Percentiles rank a stretch among this genome's conserved stretches.
Evolutionary conservation across 2,113 vertebrate species (phyloP).

Genomic region (Collichthys lucidus): DNA sequence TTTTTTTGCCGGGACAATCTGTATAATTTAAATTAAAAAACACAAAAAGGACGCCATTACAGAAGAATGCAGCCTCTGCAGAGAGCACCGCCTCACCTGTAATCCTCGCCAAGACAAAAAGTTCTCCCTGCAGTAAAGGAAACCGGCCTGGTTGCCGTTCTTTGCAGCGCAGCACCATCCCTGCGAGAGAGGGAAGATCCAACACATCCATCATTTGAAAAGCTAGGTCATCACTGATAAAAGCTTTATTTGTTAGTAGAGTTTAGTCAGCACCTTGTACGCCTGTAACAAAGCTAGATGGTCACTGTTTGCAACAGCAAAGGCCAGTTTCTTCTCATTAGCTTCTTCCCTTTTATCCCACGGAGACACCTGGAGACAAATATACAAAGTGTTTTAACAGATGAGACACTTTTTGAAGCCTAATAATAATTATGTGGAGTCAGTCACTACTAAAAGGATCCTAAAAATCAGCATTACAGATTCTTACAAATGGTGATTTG

Average conservation of each 20-base stretch:
- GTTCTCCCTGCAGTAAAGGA: slow-evolving; percentile 92
- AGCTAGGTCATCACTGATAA: no score
- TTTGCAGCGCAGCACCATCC: slow-evolving; percentile 90
- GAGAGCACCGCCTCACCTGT: slow-evolving; percentile 83
- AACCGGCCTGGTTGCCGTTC: slow-evolving; percentile 85
- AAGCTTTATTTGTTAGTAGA: background rate
- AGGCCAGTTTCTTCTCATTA: slow-evolving; percentile 92
- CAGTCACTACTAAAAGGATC: background rate
- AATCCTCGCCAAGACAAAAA: slow-evolving; percentile 92
- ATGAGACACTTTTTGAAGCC: background rate
- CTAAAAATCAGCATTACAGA: background rate
- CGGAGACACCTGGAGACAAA: slow-evolving; percentile 79
- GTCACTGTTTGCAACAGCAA: slow-evolving; percentile 93
- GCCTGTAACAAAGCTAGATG: slow-evolving; percentile 94
- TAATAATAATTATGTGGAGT: background rate
- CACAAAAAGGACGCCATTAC: no score
- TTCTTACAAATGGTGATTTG: slow-evolving; percentile 96
- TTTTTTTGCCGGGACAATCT: background rate
- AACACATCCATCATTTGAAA: background rate
- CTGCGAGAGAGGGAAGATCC: slow-evolving; percentile 63
- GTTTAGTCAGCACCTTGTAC: slow-evolving; percentile 86
- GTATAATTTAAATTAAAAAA: background rate
- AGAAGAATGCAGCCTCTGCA: background rate
- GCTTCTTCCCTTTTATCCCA: slow-evolving; percentile 98
- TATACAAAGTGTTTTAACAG: background rate